Base-by-base conservation (phyloP, 2,888 invertebrate species). In the Cactoblastis cactorum region DNA sequence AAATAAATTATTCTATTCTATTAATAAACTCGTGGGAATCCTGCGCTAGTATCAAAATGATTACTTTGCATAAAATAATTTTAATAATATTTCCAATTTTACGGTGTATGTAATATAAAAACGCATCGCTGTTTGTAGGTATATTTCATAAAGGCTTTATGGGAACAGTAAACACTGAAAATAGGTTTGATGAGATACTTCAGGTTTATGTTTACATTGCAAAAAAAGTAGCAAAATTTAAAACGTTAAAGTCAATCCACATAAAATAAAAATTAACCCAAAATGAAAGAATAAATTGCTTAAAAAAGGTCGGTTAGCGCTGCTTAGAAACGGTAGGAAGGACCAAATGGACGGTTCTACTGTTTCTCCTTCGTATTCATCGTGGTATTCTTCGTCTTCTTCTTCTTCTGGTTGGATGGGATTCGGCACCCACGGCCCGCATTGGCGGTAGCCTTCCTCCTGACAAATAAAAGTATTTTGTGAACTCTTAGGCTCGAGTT, bases 381-480 rank as follows among this genome's bases (percentile, higher is more conserved):
- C n/a, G 51, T 52, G 14, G 6, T 11, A 15, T 12, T 39, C 39
- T 8, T 39, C 39, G 24, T 43, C 43, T 24, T 43, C 43, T 4
- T 43, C 43, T 28, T 43, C 43, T 41, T 65, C 65, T 52, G 62
- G 56, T 12, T 57, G 58, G 51, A 76, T 68, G 0, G 71, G 68
- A 46, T 88, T 76, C 0, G 88, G 85, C 0, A 83, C 57, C 88
- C 88, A 89, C 0, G 80, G 79, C 0, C 83, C 87, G 58, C 88
- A 89, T 51, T 89, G 88, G 45, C 88, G 69, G 63, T 89, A 89
- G n/a, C 86, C 88, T 12, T 55, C 65, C 56, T 89, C 88, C 88
- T 89, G 73, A 2, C 69, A 70, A 50, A n/a, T 55, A 48, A 50
- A 6, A 49, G 41, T 9, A 41, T 8, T 35, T 4, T 2, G 12